Evolutionary conservation across 2,888 invertebrate genomes (phyloP), one percentile per base, ranked within the genome.

Genomic region (Belgica antarctica): DNA sequence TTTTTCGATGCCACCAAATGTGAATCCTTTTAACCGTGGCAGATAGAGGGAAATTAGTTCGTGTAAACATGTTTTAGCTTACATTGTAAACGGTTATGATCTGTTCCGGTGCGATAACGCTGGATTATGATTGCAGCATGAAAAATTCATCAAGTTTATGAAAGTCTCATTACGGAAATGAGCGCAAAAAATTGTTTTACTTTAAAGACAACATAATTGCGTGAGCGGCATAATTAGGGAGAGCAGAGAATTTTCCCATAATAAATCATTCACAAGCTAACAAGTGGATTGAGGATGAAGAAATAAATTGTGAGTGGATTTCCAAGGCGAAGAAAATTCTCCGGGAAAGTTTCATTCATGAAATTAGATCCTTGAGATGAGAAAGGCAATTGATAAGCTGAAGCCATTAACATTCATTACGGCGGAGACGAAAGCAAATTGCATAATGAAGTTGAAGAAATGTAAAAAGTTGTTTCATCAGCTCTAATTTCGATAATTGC

Each of bases 201-300:
- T 22, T 52, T 52, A 22, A 52, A 59, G 22, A 52, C 52, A 15
- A 59, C 59, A 7, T 59, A 59, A 24, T 25, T 59, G 19, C 24
- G 22, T 57, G 22, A 62, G n/a, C 31, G 19, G 25, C 19, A 62
- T 62, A 62, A 62, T 62, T 62, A 62, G 34, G 62, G 22, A 36
- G 62, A 36, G n/a, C 7, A 19, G 52, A 25, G 15, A 22, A 52
- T 12, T 10, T 62, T 62, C 41, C 36, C 62, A 36, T 36, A 62
- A 62, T 62, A 62, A 62, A 62, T 62, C 62, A 62, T 62, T 62
- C 41, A 12, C 12, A 10, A 36, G 22, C 41, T 62, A 62, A 62
- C 62, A 62, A 62, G 36, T 41, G 34, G 24, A 36, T 27, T 62
- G 31, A 34, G 12, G 19, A 41, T 62, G 19, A 24, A 19, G 22